Base-by-base conservation (phyloP, 2,888 invertebrate genomes). In the Chrysopilus asiliformis region DNA sequence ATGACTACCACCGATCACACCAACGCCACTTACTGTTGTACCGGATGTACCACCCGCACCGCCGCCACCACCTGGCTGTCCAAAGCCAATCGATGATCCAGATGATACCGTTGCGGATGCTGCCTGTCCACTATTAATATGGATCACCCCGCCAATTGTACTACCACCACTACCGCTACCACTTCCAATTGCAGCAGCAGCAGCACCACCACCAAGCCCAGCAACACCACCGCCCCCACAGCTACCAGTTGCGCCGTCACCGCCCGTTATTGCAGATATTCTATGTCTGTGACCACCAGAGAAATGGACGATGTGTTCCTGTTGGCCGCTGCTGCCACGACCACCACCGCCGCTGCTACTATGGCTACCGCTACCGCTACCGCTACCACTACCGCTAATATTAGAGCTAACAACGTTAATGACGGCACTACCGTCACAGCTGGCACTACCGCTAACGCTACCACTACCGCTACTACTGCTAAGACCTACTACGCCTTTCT, bases 331-430 rank as follows among this genome's bases (percentile, higher is more conserved):
- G n/a, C n/a, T n/a, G 37, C 44, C 44, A 4, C 40, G 22, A 3
- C 20, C 24, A 26, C 52, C 47, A 38, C 44, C 46, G 22, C 42
- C 41, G 16, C 43, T 41, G 27, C 45, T 43, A 35, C 47, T 45
- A 39, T n/a, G n/a, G n/a, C 52, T 51, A 43, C 51, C 54, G 44
- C 55, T 38, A 28, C 37, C 41, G 38, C 31, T 33, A 34, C 47
- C 50, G 39, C 50, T 51, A 32, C 52, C 47, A 28, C 37, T 32
- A 18, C 29, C 17, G 2, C 24, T 24, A 8, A 31, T 22, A 5
- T 14, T 36, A 4, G 27, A 40, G 18, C 36, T 36, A 22, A 39
- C 41, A 26, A 38, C 34, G 6, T 42, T 24, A 14, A 20, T 24
- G 15, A 5, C 15, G 10, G 22, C 20, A 12, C 32, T 24, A 4